Evolutionary conservation across 1,140 invertebrate genomes (phyloP), one percentile per base, ranked within the genome.

Genomic region (Aphelinus certus): DNA sequence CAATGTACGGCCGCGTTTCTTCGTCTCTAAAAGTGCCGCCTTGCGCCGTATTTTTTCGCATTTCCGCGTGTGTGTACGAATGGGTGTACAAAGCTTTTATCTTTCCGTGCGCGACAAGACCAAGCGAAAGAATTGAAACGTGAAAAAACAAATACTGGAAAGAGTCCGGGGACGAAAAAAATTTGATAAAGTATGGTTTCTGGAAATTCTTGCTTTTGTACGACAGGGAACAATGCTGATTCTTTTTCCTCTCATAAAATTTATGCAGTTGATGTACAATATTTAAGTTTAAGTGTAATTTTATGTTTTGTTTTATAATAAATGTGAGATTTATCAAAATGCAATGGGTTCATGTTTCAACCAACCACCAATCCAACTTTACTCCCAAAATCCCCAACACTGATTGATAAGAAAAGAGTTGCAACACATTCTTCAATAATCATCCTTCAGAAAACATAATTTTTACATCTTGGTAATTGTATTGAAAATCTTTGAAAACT

Each of bases 311-410:
- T 75, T 75, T 53, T 66, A 66, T 10, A 75, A 75, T 70, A 70
- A 75, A 75, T 75, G 73, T 75, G 62, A 69, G 70, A 75, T 75
- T 75, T 75, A 48, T 58, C 26, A 64, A 64, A 64, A 56, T 26
- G 26, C 26, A 26, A 26, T 26, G 26, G 26, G 26, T 26, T 26
- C 26, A 26, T 26, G 26, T 26, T 26, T 26, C 26, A 26, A 26
- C 26, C 26, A 26, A 26, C 26, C 26, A 26, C 26, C 26, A 26
- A 26, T 26, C 26, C 26, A 26, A 26, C 26, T 26, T 26, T 26
- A 26, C 26, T 26, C 26, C 26, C 26, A 26, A 26, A 26, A 26
- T 26, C 26, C 26, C 26, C 26, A 26, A 26, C 26, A 26, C 26
- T 26, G 26, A 26, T 26, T 26, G 26, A 26, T 26, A 26, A 26